Conservation (phyloP, 2,113 vertebrate genomes). For the Lanius collurio region DNA sequence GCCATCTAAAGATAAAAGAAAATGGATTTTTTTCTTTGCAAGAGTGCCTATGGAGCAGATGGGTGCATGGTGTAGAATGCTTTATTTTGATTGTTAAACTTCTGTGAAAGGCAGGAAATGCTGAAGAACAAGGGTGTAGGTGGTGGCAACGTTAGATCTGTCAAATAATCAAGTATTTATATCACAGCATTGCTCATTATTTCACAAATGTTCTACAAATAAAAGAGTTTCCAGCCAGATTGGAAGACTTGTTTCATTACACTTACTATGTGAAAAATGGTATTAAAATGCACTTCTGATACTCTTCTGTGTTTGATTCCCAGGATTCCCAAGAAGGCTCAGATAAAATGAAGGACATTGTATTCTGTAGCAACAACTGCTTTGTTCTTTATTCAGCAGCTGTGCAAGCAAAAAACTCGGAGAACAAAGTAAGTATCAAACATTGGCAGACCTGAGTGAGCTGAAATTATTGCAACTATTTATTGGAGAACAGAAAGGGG, state of each 20-base stretch:
- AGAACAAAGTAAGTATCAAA: slow-evolving; percentile 74
- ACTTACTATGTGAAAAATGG: neutral
- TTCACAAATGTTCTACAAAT: slow-evolving; percentile 19
- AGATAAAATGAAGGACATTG: slow-evolving; percentile 78
- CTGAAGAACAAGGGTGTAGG: slow-evolving; percentile 10
- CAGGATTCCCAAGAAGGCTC: slow-evolving; percentile 74
- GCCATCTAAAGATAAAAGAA: neutral
- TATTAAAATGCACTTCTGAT: neutral
- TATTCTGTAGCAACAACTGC: slow-evolving; percentile 95
- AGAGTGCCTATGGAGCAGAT: slow-evolving; percentile 10
- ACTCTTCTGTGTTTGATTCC: slow-evolving; percentile 12
- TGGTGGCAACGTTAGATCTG: neutral
- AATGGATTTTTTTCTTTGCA: neutral
- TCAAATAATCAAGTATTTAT: slow-evolving; percentile 55
- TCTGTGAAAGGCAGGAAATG: neutral
- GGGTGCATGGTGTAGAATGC: neutral
- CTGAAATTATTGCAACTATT: neutral
- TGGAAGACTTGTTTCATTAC: neutral
- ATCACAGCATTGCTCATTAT: neutral
- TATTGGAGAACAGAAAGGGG: neutral
- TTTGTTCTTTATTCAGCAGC: slow-evolving; percentile 83
- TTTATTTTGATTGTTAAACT: slow-evolving; percentile 26
- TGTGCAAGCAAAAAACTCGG: slow-evolving; percentile 72
- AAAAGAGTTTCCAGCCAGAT: neutral
- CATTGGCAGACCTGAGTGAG: neutral